Base-by-base conservation (phyloP, 2,797 vertebrate genomes). In the Glossophaga mutica region DNA sequence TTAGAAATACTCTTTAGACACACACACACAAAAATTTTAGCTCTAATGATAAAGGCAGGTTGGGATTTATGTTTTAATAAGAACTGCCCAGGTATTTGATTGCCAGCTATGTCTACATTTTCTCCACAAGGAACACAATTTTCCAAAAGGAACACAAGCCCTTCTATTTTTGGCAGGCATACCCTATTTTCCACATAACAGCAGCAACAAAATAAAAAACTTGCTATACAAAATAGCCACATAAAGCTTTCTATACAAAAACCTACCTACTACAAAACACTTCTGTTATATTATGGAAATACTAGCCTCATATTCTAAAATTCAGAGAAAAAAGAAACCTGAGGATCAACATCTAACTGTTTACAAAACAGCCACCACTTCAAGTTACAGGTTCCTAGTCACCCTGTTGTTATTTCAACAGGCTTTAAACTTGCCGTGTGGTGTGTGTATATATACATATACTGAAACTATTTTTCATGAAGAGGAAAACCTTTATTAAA, bases 291-390 rank as follows among this genome's bases (percentile, higher is more conserved):
- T 50, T 87, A 82, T 71, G 22, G 19, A 73, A 74, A 88, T 77
- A 92, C 26, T 67, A 90, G n/a, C 22, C 34, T 88, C 81, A 78
- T n/a, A 88, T 44, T 94, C 46, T 57, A 96, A 95, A 65, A 87
- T 71, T 78, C 44, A 91, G 46, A 95, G 62, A 57, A 90, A 86
- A 44, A 78, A 95, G 24, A 48, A 76, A 46, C 26, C 26, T 37
- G 14, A 39, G 19, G 42, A 59, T 9, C 12, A 34, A 21, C 8
- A 76, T 22, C 62, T 81, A 87, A 91, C 26, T 89, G 70, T 67
- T 95, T 85, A 85, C 37, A 86, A 82, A 94, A 39, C 42, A 84
- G 46, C 32, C 74, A 92, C n/a, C 29, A 94, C 79, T 44, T 67
- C 19, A 93, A 96, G 48, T 86, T 52, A 95, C 5, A 78, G 29